A percentile compares a stretch with the other conserved stretches of the same genome.
These are phyloP conservation scores for Amphimallon solstitiale DNA, from an alignment of 2,888 invertebrate genomes.

Conservation along the genomic window DNA sequence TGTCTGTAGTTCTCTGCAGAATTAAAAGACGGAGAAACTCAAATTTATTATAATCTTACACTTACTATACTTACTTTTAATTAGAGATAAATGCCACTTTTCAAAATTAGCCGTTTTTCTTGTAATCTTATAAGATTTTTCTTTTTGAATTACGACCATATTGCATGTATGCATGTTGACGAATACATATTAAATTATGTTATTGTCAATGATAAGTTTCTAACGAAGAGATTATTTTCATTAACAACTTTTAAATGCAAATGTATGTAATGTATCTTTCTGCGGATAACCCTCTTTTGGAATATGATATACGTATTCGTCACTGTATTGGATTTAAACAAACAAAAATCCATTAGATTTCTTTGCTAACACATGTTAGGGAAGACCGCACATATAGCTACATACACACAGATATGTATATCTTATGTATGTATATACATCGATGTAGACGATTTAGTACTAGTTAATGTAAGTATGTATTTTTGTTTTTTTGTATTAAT, in stretches of 20 bases:
- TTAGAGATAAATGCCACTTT: too few relatives aligned
- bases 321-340: constrained; percentile 46
- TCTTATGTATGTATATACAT: neutral
- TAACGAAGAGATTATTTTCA: neutral
- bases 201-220: neutral
- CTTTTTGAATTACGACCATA: too few relatives aligned
- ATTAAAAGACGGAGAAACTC: too few relatives aligned
- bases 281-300: constrained; percentile 33
- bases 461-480: too few relatives aligned
- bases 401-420: constrained; percentile 17
- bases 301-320: constrained; percentile 40
- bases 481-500: too few relatives aligned
- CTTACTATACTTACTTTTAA: too few relatives aligned
- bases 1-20: too few relatives aligned
- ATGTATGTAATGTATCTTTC: constrained; percentile 20
- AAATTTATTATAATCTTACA: too few relatives aligned
- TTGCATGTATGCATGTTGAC: too few relatives aligned
- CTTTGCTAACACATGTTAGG: constrained; percentile 44
- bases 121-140: too few relatives aligned
- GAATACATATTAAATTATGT: neutral
- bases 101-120: too few relatives aligned
- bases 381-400: constrained; percentile 47
- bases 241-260: neutral
- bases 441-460: neutral
- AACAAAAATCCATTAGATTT: constrained; percentile 53